Percentiles rank a stretch among this genome's conserved stretches.
Conservation (phyloP, 1,140 invertebrate species). For the Trichonephila clavata region DNA sequence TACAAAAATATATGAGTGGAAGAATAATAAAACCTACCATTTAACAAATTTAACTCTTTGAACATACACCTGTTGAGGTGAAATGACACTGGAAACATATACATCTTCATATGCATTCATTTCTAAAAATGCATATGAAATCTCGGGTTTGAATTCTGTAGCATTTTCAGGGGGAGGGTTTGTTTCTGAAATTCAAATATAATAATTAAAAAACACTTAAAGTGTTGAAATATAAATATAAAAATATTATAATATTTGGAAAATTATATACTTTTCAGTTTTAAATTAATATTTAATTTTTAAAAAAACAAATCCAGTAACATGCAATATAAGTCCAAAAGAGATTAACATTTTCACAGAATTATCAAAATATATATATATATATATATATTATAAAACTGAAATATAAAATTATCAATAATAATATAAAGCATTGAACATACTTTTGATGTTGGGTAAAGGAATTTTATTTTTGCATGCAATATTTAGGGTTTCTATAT, state of each 20-base stretch:
- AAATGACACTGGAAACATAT: slow-evolving; percentile 60
- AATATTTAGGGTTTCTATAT: slow-evolving; percentile 8
- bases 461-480: slow-evolving; percentile 46
- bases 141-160: not conserved
- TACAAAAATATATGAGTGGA: not conserved
- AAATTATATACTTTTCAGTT: no score
- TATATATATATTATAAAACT: no score
- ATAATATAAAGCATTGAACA: not conserved
- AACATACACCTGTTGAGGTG: slow-evolving; percentile 63
- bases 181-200: not conserved
- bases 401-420: not conserved
- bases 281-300: no score
- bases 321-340: no score
- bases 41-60: slow-evolving; percentile 60
- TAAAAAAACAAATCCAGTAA: no score
- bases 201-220: no score
- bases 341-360: no score
- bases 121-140: slow-evolving; percentile 59
- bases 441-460: slow-evolving; percentile 38
- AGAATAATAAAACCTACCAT: slow-evolving; percentile 36
- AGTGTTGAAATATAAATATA: no score
- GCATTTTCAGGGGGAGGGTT: not conserved
- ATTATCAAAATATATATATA: no score
- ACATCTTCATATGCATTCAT: slow-evolving; percentile 52
- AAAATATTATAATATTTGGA: no score